These are phyloP conservation scores for Crypturellus undulatus DNA, from an alignment of 2,113 vertebrate genomes.

Conservation along the genomic window DNA sequence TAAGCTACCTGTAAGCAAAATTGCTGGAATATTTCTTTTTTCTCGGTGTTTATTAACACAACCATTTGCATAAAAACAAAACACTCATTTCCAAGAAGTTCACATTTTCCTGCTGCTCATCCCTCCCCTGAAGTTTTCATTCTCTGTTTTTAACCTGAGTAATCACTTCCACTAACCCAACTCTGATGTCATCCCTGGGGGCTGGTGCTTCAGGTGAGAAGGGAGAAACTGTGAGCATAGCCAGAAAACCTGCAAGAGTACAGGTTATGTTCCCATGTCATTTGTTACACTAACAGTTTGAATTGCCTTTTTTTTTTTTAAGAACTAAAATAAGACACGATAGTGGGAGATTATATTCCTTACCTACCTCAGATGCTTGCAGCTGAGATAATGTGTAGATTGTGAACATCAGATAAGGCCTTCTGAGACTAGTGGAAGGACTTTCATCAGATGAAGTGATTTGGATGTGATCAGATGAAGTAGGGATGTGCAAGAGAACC, in stretches of 20 bases:
- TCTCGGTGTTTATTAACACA: constrained; percentile 36
- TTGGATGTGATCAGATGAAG: not conserved
- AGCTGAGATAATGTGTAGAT: not conserved
- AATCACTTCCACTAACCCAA: constrained; percentile 60
- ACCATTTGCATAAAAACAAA: constrained; percentile 41
- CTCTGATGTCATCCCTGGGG: constrained; percentile 54
- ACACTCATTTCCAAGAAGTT: constrained; percentile 35
- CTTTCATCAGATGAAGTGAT: not conserved
- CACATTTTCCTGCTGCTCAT: constrained; percentile 27
- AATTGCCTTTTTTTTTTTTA: not conserved
- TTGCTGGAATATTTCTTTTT: not conserved
- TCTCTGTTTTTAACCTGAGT: constrained; percentile 56
- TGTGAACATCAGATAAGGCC: not conserved
- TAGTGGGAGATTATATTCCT: constrained; percentile 31
- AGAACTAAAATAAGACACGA: constrained; percentile 29
- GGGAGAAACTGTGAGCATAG: constrained; percentile 51
- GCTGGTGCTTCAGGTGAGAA: constrained; percentile 61
- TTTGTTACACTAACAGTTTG: constrained; percentile 53
- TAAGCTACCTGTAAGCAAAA: constrained; percentile 38
- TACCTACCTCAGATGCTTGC: not conserved
- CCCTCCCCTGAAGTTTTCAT: constrained; percentile 20
- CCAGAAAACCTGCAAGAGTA: constrained; percentile 57
- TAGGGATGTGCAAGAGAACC: not conserved
- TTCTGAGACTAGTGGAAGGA: not conserved
- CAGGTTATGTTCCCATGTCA: constrained; percentile 37